Evolutionary conservation across 2,113 vertebrate species (phyloP).

Genomic region (Amblyopsis rosae): DNA sequence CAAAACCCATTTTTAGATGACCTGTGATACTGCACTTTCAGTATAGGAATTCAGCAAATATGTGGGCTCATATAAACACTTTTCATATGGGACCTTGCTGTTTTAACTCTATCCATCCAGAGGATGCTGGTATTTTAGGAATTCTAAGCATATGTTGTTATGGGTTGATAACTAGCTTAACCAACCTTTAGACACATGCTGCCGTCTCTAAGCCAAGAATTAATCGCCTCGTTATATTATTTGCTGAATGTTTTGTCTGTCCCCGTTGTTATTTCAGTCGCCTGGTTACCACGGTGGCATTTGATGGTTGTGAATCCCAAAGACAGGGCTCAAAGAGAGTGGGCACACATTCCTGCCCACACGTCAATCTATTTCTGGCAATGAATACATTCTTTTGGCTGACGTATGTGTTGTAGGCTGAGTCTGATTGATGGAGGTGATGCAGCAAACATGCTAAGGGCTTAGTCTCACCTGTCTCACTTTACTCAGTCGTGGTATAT

Average conservation of each 20-base stretch:
- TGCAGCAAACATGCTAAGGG: constrained; percentile 36
- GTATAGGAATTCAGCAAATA: constrained; percentile 35
- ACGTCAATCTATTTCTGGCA: constrained; percentile 18
- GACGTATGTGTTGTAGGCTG: constrained; percentile 34
- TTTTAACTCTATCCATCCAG: neutral
- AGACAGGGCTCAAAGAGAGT: constrained; percentile 19
- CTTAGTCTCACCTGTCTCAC: constrained; percentile 49
- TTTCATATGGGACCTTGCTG: constrained; percentile 11
- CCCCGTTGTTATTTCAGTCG: constrained; percentile 38
- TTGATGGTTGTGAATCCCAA: constrained; percentile 11
- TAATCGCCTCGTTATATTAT: constrained; percentile 29
- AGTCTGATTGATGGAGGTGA: constrained; percentile 52
- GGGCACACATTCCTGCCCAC: neutral
- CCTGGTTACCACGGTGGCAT: constrained; percentile 27
- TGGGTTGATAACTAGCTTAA: neutral
- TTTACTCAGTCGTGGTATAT: constrained; percentile 31
- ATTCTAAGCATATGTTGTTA: neutral
- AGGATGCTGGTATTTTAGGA: neutral
- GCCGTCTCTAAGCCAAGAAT: constrained; percentile 8
- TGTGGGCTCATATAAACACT: constrained; percentile 16
- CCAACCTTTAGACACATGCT: neutral
- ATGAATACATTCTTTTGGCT: constrained; percentile 32
- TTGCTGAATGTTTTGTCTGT: constrained; percentile 31
- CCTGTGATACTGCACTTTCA: constrained; percentile 30
- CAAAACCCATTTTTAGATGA: constrained; percentile 40